phyloP scores from a whole-genome alignment of 2,888 invertebrate genomes.

The Drosophila barbarae region DNA sequence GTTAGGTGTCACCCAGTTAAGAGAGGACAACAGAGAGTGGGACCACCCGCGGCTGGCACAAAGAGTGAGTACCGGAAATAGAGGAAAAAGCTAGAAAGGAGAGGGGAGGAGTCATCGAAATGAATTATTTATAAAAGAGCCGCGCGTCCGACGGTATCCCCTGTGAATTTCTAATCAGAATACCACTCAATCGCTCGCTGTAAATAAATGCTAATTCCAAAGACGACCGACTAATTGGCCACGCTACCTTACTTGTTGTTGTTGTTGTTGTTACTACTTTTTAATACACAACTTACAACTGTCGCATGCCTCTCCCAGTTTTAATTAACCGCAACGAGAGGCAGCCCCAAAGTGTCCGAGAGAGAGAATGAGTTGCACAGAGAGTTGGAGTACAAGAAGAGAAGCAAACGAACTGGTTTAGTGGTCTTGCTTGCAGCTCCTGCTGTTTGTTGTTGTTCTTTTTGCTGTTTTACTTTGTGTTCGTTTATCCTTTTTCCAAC shows the following conservation, averaged over 20 bases:
- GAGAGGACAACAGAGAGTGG: not conserved
- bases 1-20: slow-evolving; percentile 18
- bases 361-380: slow-evolving; percentile 22
- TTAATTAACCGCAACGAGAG: slow-evolving; percentile 65
- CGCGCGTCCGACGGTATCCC: slow-evolving; percentile 53
- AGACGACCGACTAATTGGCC: slow-evolving; percentile 61
- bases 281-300: slow-evolving; percentile 36
- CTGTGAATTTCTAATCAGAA: slow-evolving; percentile 70
- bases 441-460: slow-evolving; percentile 21
- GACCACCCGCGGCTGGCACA: slow-evolving; percentile 40
- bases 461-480: slow-evolving; percentile 30
- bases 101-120: slow-evolving; percentile 23
- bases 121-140: slow-evolving; percentile 67
- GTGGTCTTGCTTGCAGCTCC: slow-evolving; percentile 31
- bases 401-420: slow-evolving; percentile 32
- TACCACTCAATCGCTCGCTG: slow-evolving; percentile 30
- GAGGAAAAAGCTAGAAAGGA: slow-evolving; percentile 4
- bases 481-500: slow-evolving; percentile 32
- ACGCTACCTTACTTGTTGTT: slow-evolving; percentile 44
- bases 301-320: slow-evolving; percentile 50
- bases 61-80: slow-evolving; percentile 67
- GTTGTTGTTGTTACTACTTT: slow-evolving; percentile 37
- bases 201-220: slow-evolving; percentile 36
- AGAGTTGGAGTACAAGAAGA: slow-evolving; percentile 34
- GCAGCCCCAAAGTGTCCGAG: not conserved